phyloP scores from a whole-genome alignment of 2,113 vertebrate genomes.

The Carassius gibelio region DNA sequence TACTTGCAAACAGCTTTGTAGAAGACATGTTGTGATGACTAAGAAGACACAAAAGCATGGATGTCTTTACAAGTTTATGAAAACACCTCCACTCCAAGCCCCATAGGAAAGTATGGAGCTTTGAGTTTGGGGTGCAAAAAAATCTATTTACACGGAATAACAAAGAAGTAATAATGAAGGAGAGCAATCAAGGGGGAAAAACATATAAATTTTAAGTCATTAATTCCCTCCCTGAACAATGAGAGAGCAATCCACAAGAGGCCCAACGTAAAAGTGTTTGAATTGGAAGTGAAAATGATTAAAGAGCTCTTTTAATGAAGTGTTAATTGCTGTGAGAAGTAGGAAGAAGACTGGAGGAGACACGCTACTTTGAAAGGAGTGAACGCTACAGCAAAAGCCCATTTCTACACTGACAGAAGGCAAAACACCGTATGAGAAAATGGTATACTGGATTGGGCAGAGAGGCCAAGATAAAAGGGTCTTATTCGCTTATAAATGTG shows the following conservation, averaged over 20 bases:
- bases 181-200: constrained; percentile 41
- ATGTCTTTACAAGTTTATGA: constrained; percentile 40
- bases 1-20: neutral
- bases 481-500: neutral
- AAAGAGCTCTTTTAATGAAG: constrained; percentile 64
- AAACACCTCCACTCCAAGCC: constrained; percentile 36
- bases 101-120: neutral
- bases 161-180: constrained; percentile 60
- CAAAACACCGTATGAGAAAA: neutral
- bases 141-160: constrained; percentile 58
- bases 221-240: constrained; percentile 63
- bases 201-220: constrained; percentile 62
- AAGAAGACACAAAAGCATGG: constrained; percentile 16
- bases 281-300: constrained; percentile 65
- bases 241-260: constrained; percentile 56
- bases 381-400: constrained; percentile 4
- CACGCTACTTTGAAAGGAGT: constrained; percentile 48
- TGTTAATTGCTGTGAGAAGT: constrained; percentile 65
- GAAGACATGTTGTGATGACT: constrained; percentile 4
- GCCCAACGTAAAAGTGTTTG: constrained; percentile 54
- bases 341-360: constrained; percentile 51
- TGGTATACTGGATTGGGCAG: neutral
- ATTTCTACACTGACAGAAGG: constrained; percentile 12
- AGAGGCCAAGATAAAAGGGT: neutral
- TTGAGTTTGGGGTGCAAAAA: constrained; percentile 41